A percentile compares a stretch with the other conserved stretches of the same genome.
phyloP scores from a whole-genome alignment of 2,888 invertebrate species.

The Orthonevra nobilis region DNA sequence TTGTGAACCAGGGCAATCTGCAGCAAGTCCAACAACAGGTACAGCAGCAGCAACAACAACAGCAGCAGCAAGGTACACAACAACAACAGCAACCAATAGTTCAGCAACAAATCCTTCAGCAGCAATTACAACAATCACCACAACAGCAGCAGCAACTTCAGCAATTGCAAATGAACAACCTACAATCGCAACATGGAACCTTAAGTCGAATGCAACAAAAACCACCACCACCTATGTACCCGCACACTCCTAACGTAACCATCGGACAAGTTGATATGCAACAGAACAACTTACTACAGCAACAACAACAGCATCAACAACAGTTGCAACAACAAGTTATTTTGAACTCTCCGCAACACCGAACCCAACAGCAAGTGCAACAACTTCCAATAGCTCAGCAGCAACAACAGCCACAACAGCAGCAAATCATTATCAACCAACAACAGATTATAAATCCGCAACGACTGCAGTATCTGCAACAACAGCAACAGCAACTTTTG shows the following conservation, averaged over 20 bases:
- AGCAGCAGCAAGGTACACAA: slow-evolving; percentile 80
- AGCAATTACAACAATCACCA: slow-evolving; percentile 72
- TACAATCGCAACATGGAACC: slow-evolving; percentile 61
- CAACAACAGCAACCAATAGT: slow-evolving; percentile 79
- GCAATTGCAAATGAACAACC: slow-evolving; percentile 71
- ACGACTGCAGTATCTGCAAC: slow-evolving; percentile 76
- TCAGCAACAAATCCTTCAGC: slow-evolving; percentile 74
- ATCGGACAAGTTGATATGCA: slow-evolving; percentile 60
- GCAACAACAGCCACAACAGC: slow-evolving; percentile 78
- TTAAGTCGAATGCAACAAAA: slow-evolving; percentile 71
- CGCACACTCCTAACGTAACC: slow-evolving; percentile 65
- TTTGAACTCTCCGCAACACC: slow-evolving; percentile 68
- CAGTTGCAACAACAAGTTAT: slow-evolving; percentile 71
- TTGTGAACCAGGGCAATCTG: slow-evolving; percentile 78
- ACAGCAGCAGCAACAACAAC: slow-evolving; percentile 76
- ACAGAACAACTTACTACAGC: slow-evolving; percentile 65
- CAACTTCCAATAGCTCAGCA: slow-evolving; percentile 72
- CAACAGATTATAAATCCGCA: slow-evolving; percentile 79
- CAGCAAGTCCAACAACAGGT: slow-evolving; percentile 80
- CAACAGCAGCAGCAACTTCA: slow-evolving; percentile 74
- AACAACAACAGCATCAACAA: slow-evolving; percentile 78
- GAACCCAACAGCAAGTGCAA: slow-evolving; percentile 79
- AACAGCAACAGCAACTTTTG: slow-evolving; percentile 76
- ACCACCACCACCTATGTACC: slow-evolving; percentile 72
- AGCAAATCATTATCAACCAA: slow-evolving; percentile 78